Percentiles rank a stretch among this genome's conserved stretches.
Evolutionary conservation across 2,113 vertebrate species (phyloP).

Genomic region (Toxotes chatareus): DNA sequence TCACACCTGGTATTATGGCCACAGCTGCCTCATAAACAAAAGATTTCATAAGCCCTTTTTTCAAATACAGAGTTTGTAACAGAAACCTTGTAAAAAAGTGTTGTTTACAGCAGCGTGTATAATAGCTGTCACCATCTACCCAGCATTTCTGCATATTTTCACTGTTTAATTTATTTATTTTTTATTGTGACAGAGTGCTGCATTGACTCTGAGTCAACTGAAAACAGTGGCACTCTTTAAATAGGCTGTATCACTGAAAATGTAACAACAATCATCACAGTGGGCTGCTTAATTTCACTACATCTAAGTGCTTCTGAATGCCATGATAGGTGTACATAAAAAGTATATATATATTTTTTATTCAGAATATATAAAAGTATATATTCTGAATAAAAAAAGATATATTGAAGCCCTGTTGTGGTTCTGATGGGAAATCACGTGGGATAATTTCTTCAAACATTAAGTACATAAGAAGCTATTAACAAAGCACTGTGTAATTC

Average conservation of each 20-base stretch:
- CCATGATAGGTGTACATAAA: neutral
- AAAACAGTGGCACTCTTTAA: neutral
- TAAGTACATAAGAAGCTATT: neutral
- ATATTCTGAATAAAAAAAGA: neutral
- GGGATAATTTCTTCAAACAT: neutral
- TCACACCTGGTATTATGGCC: too few species aligned
- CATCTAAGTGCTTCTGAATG: neutral
- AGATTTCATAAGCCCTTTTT: too few species aligned
- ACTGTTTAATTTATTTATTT: neutral
- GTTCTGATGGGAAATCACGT: neutral
- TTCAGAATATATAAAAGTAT: too few species aligned
- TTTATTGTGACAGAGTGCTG: neutral
- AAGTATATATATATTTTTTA: neutral
- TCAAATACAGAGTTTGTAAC: too few species aligned
- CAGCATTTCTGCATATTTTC: neutral
- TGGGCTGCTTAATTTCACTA: neutral
- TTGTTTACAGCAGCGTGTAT: neutral
- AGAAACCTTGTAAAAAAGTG: too few species aligned
- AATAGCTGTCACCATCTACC: neutral
- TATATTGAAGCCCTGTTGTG: neutral
- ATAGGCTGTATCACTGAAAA: neutral
- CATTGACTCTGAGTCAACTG: neutral
- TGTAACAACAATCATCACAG: neutral
- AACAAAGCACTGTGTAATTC: neutral
- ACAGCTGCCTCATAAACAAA: too few species aligned